Evolutionary conservation across 2,888 invertebrate species (phyloP).

Genomic region (Pammene fasciana): DNA sequence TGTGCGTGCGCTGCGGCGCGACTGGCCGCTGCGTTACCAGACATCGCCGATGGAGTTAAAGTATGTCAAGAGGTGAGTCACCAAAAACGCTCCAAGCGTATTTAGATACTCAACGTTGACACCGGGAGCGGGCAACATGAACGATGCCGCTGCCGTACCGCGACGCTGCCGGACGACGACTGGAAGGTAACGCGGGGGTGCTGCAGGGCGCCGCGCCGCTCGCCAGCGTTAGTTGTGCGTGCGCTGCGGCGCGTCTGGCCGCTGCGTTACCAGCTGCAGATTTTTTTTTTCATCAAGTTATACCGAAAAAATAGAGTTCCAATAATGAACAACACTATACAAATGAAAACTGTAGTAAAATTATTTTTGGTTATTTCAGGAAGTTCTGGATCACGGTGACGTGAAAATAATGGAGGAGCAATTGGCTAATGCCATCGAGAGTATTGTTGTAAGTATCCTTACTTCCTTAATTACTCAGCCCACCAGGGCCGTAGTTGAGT

Average conservation of each 20-base stretch:
- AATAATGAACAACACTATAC: too few species aligned
- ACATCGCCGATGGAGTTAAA: conserved; percentile 65
- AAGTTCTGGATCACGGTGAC: conserved; percentile 79
- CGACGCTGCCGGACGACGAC: conserved; percentile 45
- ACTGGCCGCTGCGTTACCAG: conserved; percentile 67
- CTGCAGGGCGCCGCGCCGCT: conserved; percentile 73
- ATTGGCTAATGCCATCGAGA: conserved; percentile 80
- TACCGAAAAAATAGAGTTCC: too few species aligned
- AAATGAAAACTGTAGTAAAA: background rate
- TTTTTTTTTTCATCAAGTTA: too few species aligned
- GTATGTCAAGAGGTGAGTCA: conserved; percentile 69
- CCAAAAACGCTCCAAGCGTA: background rate
- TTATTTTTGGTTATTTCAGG: conserved; percentile 58
- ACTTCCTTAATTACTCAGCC: too few species aligned
- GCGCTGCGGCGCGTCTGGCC: conserved; percentile 73
- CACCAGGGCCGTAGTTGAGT: background rate
- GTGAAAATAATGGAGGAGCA: conserved; percentile 82
- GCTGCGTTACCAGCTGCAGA: conserved; percentile 68
- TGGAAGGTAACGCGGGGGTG: conserved; percentile 70
- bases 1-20: conserved; percentile 78
- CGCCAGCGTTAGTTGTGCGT: conserved; percentile 76
- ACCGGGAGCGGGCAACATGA: too few species aligned
- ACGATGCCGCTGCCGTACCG: conserved; percentile 56
- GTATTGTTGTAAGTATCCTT: conserved; percentile 80
- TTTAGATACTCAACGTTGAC: background rate